A percentile compares a stretch with the other conserved stretches of the same genome.
Evolutionary conservation across 2,797 vertebrate species (phyloP).

Genomic region (Sebastolobus altivelis): DNA sequence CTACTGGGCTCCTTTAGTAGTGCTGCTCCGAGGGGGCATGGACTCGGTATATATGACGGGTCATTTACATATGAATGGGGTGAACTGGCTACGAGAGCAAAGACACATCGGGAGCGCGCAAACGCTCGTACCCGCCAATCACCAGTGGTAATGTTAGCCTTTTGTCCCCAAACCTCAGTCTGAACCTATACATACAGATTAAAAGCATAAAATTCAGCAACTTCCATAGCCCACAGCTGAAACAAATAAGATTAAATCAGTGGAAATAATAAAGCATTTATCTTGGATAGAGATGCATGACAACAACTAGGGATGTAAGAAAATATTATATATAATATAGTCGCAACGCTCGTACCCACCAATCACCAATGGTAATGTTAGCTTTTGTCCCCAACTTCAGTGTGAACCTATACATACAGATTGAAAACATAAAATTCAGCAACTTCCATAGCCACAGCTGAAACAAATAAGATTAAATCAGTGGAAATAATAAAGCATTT

Average conservation of each 20-base stretch:
- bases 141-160: slow-evolving; percentile 48
- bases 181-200: not conserved
- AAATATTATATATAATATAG: no score
- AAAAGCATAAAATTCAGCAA: not conserved
- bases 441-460: not conserved
- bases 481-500: not conserved
- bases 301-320: no score
- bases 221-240: not conserved
- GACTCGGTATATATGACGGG: slow-evolving; percentile 72
- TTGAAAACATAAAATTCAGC: no score
- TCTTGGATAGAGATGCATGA: not conserved
- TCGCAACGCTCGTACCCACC: no score
- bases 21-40: slow-evolving; percentile 55
- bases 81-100: slow-evolving; percentile 37
- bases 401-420: no score
- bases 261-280: not conserved
- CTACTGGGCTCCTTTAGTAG: slow-evolving; percentile 46
- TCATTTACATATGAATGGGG: slow-evolving; percentile 87
- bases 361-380: no score
- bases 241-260: not conserved
- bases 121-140: slow-evolving; percentile 70
- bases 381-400: no score
- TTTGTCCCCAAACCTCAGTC: slow-evolving; percentile 66
- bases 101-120: slow-evolving; percentile 52
- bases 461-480: not conserved